phyloP scores from a whole-genome alignment of 2,888 invertebrate species.

The Geophilus truncorum region DNA sequence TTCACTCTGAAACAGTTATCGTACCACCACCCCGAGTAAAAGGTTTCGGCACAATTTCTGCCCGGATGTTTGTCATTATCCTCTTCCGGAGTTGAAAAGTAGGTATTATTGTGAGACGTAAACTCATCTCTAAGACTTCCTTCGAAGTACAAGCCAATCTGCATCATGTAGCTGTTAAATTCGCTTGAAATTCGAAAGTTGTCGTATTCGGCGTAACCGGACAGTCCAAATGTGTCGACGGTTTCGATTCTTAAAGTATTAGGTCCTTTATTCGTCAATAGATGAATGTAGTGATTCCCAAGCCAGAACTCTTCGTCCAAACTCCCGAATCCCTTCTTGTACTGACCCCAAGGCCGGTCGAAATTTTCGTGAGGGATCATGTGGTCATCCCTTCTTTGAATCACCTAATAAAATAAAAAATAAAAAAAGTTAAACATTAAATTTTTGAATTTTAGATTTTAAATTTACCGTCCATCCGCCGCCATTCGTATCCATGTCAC shows the following conservation, averaged over 20 bases:
- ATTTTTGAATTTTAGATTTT: no score
- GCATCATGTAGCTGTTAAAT: slow-evolving; percentile 16
- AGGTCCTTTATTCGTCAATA: not conserved
- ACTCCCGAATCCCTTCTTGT: slow-evolving; percentile 33
- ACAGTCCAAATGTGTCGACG: not conserved
- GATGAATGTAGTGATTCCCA: slow-evolving; percentile 31
- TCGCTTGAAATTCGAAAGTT: not conserved
- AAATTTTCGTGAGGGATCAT: slow-evolving; percentile 31
- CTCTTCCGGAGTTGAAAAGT: slow-evolving; percentile 35
- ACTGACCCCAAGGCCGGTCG: slow-evolving; percentile 32
- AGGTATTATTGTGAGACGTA: slow-evolving; percentile 19
- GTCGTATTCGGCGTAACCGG: slow-evolving; percentile 28
- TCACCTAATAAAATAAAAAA: slow-evolving; percentile 9
- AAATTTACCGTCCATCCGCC: slow-evolving; percentile 31
- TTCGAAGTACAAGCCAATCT: not conserved
- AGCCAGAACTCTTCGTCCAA: slow-evolving; percentile 32
- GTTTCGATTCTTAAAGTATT: not conserved
- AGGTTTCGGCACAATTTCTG: slow-evolving; percentile 36
- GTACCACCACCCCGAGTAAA: slow-evolving; percentile 38
- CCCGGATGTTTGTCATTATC: slow-evolving; percentile 36
- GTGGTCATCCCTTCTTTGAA: slow-evolving; percentile 12
- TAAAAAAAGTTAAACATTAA: not conserved
- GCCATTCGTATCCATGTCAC: slow-evolving; percentile 29
- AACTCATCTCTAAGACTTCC: slow-evolving; percentile 28
- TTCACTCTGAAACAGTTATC: slow-evolving; percentile 35